A percentile compares a stretch with the other conserved stretches of the same genome.
phyloP scores from a whole-genome alignment of 2,888 invertebrate genomes.

The Pediacus dermestoides region DNA sequence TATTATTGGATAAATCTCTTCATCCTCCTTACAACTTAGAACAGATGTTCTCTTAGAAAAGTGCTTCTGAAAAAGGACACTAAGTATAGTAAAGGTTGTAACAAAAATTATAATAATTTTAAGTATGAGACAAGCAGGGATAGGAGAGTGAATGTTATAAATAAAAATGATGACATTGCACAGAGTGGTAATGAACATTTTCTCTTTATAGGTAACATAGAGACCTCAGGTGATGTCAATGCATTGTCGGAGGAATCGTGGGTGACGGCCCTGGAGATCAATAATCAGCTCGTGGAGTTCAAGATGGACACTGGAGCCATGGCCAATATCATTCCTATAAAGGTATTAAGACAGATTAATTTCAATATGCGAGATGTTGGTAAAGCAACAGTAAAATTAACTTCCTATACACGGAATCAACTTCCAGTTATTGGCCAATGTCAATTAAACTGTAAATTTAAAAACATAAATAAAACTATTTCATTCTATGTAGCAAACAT shows the following conservation, averaged over 20 bases:
- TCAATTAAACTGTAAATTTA: constrained; percentile 13
- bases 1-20: no score
- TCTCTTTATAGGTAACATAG: constrained; percentile 6
- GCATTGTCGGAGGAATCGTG: constrained; percentile 13
- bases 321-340: constrained; percentile 16
- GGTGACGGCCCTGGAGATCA: constrained; percentile 4
- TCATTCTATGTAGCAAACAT: constrained; percentile 15
- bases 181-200: constrained; percentile 7
- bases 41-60: no score
- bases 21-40: no score
- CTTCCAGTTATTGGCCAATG: constrained; percentile 16
- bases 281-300: constrained; percentile 4
- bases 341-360: constrained; percentile 6
- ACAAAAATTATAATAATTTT: not conserved
- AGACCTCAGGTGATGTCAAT: not conserved
- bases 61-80: no score
- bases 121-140: not conserved
- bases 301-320: constrained; percentile 19
- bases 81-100: no score
- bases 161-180: not conserved
- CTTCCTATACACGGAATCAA: constrained; percentile 13
- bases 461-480: constrained; percentile 7
- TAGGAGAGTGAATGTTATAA: not conserved
- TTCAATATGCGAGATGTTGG: constrained; percentile 3
- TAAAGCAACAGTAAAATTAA: constrained; percentile 15